Conservation (phyloP, 2,797 vertebrate species). For the Aselliscus stoliczkanus region DNA sequence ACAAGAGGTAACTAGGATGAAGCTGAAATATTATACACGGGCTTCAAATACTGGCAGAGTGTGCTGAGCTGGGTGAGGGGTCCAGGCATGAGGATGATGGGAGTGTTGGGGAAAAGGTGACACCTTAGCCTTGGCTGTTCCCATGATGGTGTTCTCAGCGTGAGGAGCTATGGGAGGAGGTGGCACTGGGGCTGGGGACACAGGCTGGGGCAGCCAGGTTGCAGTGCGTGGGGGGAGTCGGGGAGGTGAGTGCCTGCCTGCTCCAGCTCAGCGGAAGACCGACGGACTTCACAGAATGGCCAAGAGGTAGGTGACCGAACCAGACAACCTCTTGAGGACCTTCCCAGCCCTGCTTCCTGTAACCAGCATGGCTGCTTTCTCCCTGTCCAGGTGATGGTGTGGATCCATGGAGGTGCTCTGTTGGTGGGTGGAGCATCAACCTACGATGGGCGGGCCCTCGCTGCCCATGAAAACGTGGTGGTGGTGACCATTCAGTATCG, state of each 20-base stretch:
- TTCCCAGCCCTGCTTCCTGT: background rate
- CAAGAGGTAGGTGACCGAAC: background rate
- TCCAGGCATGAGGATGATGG: accelerated
- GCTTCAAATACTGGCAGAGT: accelerated
- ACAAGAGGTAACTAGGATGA: background rate
- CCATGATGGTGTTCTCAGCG: background rate
- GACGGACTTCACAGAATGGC: too few species aligned
- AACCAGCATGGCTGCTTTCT: background rate
- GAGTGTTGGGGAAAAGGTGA: background rate
- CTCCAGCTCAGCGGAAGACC: accelerated
- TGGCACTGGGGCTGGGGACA: background rate
- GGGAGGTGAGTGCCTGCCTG: background rate
- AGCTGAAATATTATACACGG: background rate
- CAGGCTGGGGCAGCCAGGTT: too few species aligned
- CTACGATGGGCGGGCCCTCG: constrained; percentile 80
- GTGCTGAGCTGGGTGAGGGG: accelerated
- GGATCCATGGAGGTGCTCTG: constrained; percentile 86
- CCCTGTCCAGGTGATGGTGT: constrained; percentile 84
- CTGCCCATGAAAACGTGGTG: constrained; percentile 84
- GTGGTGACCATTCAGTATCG: constrained; percentile 87
- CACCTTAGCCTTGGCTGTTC: background rate
- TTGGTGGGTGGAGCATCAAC: constrained; percentile 75
- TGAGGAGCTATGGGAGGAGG: background rate
- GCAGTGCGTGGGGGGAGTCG: accelerated
- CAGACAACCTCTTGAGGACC: background rate